Base-by-base conservation (phyloP, 30 jellyfish, hydroid and myxozoan genomes). In the Chrysaora quinquecirrha region DNA sequence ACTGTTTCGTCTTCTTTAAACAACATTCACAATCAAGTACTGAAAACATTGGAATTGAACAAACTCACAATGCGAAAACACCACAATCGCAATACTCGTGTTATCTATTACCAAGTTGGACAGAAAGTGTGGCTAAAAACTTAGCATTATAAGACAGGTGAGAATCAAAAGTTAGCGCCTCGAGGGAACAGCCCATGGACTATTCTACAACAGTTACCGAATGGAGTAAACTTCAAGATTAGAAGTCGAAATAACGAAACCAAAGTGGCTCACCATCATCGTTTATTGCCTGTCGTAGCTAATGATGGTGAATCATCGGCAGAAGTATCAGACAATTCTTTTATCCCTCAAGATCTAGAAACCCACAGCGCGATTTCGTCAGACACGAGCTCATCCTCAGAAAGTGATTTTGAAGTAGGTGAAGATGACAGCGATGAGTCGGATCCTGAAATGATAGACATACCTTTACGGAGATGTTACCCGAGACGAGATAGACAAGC, bases 131-230 rank as follows among this genome's bases (percentile, higher is more conserved):
- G 56, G 73, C 29, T 48, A 25, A 73, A 46, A 73, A 48, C 20
- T 49, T 1, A 73, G 73, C 48, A 73, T 20, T 70, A 30, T 62
- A 70, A 70, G 22, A 70, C 85, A 14, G 85, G 85, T 46, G 85
- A 73, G 48, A 73, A 67, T 56, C 56, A 48, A 73, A 73, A 73
- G 32, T 25, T 73, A 73, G 85, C 73, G 48, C 85, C 85, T 23
- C 73, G 85, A 73, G 48, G 85, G 32, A 25, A 73, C 16, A 73
- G 85, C 46, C 85, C 73, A 58, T 73, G 85, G 85, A 73, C 85
- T 54, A 38, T 73, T 46, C 11, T 38, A 3, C 54, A 38, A 38
- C 6, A 38, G 54, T 38, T 38, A 14, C 54, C 54, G 14, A 38
- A 38, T 14, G 54, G 54, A 38, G 54, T 38, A 3, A 38, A 38